phyloP scores from a whole-genome alignment of 2,797 vertebrate genomes.

The Typhlichthys subterraneus region DNA sequence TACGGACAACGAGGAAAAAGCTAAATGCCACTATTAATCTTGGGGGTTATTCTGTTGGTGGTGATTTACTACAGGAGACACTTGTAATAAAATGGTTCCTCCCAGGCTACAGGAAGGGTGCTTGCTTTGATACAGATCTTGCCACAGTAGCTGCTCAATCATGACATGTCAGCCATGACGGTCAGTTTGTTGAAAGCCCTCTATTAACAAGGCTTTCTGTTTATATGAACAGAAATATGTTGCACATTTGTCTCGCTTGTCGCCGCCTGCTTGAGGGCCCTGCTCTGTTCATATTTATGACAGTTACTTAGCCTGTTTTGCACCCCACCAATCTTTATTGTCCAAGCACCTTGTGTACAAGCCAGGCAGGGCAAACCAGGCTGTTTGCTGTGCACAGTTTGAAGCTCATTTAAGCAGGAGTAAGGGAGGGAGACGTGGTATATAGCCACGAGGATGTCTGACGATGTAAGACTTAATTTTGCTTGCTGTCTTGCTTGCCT shows the following conservation, averaged over 20 bases:
- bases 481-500: slow-evolving; percentile 19
- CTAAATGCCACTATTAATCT: slow-evolving; percentile 52
- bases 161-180: slow-evolving; percentile 9
- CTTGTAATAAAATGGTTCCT: slow-evolving; percentile 56
- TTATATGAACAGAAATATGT: slow-evolving; percentile 4
- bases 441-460: slow-evolving; percentile 1
- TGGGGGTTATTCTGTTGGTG: slow-evolving; percentile 16
- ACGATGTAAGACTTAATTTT: slow-evolving; percentile 63
- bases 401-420: slow-evolving; percentile 29
- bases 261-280: slow-evolving; percentile 7
- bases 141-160: slow-evolving; percentile 10
- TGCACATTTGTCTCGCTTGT: slow-evolving; percentile 7
- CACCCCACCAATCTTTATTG: slow-evolving; percentile 18
- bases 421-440: slow-evolving; percentile 22
- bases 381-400: slow-evolving; percentile 42
- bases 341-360: slow-evolving; percentile 27
- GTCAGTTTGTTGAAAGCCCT: slow-evolving; percentile 7
- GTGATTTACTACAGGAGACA: slow-evolving; percentile 73
- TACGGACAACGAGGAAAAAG: slow-evolving; percentile 15
- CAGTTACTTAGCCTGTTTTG: slow-evolving; percentile 7
- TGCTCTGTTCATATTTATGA: slow-evolving; percentile 14
- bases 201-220: slow-evolving; percentile 10
- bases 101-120: too few relatives aligned
- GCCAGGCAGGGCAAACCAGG: background rate
- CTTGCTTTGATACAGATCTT: slow-evolving; percentile 42